phyloP scores from a whole-genome alignment of 2,113 vertebrate genomes.

The Aix galericulata region DNA sequence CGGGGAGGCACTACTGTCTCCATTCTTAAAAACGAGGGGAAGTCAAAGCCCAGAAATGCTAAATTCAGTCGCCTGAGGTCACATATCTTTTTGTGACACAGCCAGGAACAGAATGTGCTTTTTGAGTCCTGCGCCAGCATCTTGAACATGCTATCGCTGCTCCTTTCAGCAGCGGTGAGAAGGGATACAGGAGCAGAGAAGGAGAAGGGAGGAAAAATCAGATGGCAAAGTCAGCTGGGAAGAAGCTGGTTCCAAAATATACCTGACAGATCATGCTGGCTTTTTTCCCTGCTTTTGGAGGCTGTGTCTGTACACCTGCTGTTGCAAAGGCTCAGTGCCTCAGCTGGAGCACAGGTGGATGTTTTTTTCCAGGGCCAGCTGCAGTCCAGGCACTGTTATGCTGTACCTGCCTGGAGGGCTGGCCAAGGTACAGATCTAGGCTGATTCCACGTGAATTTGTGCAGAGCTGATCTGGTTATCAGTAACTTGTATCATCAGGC shows the following conservation, averaged over 20 bases:
- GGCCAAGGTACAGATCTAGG: neutral
- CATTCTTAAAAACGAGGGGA: conserved; percentile 10
- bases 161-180: conserved; percentile 16
- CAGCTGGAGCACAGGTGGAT: conserved; percentile 34
- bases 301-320: neutral
- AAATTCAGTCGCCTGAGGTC: conserved; percentile 30
- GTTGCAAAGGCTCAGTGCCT: neutral
- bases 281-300: neutral
- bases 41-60: conserved; percentile 30
- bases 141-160: conserved; percentile 19
- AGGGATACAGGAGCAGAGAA: neutral
- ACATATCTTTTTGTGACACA: conserved; percentile 37
- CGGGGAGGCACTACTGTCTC: conserved; percentile 10
- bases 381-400: neutral
- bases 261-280: neutral
- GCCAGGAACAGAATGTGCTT: conserved; percentile 54
- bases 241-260: neutral
- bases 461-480: conserved; percentile 12
- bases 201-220: neutral
- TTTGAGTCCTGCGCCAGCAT: conserved; percentile 32
- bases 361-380: neutral
- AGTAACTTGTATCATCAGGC: neutral
- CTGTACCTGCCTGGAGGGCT: conserved; percentile 8
- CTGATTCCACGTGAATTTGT: neutral
- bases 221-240: neutral